Evolutionary conservation across 1,140 invertebrate species (phyloP), one percentile per base, ranked within the genome.

Genomic region (Rhizoglyphus robini): DNA sequence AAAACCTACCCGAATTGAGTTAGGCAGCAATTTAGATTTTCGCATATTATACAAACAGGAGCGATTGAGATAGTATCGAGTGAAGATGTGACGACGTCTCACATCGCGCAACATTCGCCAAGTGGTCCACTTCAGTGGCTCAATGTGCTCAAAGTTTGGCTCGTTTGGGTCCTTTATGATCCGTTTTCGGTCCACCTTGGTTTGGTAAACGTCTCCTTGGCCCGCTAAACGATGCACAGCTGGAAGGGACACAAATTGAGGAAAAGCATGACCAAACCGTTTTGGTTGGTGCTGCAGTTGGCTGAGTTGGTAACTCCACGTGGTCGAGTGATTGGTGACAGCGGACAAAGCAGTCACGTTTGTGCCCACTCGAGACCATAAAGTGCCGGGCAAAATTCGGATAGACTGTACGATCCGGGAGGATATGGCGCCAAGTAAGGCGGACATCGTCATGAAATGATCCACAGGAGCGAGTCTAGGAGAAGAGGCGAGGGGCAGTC

Each of bases 61-160:
- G 68, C 90, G 80, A 38, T 84, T 81, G 11, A 81, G 76, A 65
- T 83, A 86, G 76, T 85, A 78, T 73, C 92, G 81, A 65, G 82
- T 82, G 1, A 84, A 81, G 67, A 83, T 77, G 72, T 83, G 81
- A 63, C 90, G 79, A 58, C 87, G 79, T 73, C 88, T 88, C 0
- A 86, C 83, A 77, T 95, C 90, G 65, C 86, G 80, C 25, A 84
- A 79, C 88, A 90, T 90, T 68, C 80, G 77, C 79, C 82, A 83
- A 75, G 88, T 84, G 1, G 84, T 62, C 68, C 68, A 69, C 61
- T 68, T 68, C 11, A 69, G 25, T 25, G 25, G 3, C 13, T 38
- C 38, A 1, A 30, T 31, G 15, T 25, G 20, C 20, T 66, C 63
- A 8, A 66, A 66, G 25, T 23, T 65, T n/a, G 65, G 65, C 32